Evolutionary conservation across 1,140 invertebrate species (phyloP), one percentile per base, ranked within the genome.

Genomic region (Aphaenogaster floridana): DNA sequence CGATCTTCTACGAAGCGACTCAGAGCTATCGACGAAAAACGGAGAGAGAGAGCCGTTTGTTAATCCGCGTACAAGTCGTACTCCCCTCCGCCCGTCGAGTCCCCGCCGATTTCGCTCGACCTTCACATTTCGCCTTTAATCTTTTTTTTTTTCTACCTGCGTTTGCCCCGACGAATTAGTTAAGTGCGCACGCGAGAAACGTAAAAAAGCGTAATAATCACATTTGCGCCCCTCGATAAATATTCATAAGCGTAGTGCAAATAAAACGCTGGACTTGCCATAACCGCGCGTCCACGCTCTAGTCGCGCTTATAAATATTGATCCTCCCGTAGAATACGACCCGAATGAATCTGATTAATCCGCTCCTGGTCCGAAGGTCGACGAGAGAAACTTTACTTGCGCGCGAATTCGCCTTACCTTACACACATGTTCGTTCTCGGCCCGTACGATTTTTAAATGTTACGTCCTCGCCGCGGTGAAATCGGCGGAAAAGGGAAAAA

Each of bases 161-260:
- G 7, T 52, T 36, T 21, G 9, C 54, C 6, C 4, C 39, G 13
- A 42, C 11, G 36, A 71, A 34, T 72, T 72, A 71, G 2, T 28
- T 48, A 17, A 17, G 15, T 3, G 52, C 52, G 8, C 36, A 36
- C 13, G 28, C 45, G 21, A 52, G 28, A 50, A 72, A 72, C 17
- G 15, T 52, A 34, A 72, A 77, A 61, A 52, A 42, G 42, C n/a
- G 28, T n/a, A 39, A 61, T 52, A 61, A 34, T 45, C 11, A n/a
- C 45, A 21, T 8, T 71, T 28, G 7, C 50, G 2, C 2, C 34
- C 13, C n/a, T n/a, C 36, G 17, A 66, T 79, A 79, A 66, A 79
- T 80, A 80, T 68, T 80, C 77, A 80, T 79, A 52, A 50, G n/a
- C 6, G 9, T 48, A 21, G 42, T n/a, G 28, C n/a, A 52, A 63